phyloP scores from a whole-genome alignment of 2,888 invertebrate species.

The Chalcosyrphus nemorum region DNA sequence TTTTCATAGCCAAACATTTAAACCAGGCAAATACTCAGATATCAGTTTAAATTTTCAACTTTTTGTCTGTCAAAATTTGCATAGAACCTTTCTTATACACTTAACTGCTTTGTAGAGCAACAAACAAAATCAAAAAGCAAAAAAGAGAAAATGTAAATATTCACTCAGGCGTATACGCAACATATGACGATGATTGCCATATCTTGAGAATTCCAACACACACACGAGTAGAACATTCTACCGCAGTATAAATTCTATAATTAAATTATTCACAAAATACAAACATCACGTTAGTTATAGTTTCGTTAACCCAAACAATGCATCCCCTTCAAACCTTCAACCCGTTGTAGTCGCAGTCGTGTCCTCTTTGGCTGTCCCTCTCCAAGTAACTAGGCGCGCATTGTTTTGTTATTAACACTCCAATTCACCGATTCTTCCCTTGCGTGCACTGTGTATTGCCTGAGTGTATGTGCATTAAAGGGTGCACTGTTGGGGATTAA shows the following conservation, averaged over 20 bases:
- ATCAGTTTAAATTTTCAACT: too few species aligned
- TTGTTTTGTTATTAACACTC: slow-evolving; percentile 68
- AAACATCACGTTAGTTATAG: slow-evolving; percentile 64
- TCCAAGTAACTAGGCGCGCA: slow-evolving; percentile 11
- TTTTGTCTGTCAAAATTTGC: too few species aligned
- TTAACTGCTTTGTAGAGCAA: too few species aligned
- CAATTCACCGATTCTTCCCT: slow-evolving; percentile 61
- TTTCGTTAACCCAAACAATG: slow-evolving; percentile 67
- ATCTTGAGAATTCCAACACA: slow-evolving; percentile 8
- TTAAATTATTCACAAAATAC: slow-evolving; percentile 67
- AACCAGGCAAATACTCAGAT: too few species aligned
- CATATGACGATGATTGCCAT: slow-evolving; percentile 16
- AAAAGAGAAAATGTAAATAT: too few species aligned
- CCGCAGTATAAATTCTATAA: slow-evolving; percentile 40
- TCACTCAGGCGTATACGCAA: slow-evolving; percentile 34
- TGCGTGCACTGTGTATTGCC: not conserved
- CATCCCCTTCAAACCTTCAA: not conserved
- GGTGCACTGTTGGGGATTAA: slow-evolving; percentile 27
- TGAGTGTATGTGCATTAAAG: slow-evolving; percentile 4
- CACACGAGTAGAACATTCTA: not conserved
- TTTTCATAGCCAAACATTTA: too few species aligned
- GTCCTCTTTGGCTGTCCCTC: not conserved
- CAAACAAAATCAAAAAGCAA: too few species aligned
- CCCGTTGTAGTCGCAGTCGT: not conserved
- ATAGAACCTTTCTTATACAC: too few species aligned